Evolutionary conservation across 2,797 vertebrate species (phyloP).

Genomic region (Pipistrellus nathusii): DNA sequence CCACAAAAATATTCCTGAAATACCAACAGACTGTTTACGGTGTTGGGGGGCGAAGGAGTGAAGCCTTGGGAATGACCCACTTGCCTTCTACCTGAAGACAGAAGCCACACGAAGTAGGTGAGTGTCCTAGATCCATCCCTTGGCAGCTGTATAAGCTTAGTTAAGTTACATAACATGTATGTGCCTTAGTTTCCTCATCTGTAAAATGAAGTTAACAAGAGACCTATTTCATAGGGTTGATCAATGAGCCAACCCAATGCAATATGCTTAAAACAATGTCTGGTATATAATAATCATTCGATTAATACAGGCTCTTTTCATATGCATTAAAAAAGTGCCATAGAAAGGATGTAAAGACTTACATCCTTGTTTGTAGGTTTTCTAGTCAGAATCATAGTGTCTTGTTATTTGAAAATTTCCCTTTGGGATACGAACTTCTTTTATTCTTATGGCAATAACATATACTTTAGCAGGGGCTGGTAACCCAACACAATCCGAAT

Average conservation of each 20-base stretch:
- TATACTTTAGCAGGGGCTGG: background rate
- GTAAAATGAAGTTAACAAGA: background rate
- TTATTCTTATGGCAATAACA: constrained; percentile 64
- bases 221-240: background rate
- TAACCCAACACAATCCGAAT: constrained; percentile 59
- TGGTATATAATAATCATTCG: background rate
- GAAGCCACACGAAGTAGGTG: background rate
- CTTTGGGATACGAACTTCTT: background rate
- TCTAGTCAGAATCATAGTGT: background rate
- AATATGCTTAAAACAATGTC: background rate
- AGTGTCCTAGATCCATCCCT: background rate
- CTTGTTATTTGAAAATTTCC: constrained; percentile 47
- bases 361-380: background rate
- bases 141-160: background rate
- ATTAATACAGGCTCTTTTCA: background rate
- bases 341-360: background rate
- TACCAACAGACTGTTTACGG: background rate
- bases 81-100: background rate
- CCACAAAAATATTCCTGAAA: constrained; percentile 18
- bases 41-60: background rate
- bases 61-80: background rate
- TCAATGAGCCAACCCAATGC: background rate
- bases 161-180: background rate
- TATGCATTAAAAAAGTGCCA: background rate
- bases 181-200: background rate